Evolutionary conservation across 2,888 invertebrate species (phyloP), one percentile per base, ranked within the genome.

Genomic region (Ormyrus rosae): DNA sequence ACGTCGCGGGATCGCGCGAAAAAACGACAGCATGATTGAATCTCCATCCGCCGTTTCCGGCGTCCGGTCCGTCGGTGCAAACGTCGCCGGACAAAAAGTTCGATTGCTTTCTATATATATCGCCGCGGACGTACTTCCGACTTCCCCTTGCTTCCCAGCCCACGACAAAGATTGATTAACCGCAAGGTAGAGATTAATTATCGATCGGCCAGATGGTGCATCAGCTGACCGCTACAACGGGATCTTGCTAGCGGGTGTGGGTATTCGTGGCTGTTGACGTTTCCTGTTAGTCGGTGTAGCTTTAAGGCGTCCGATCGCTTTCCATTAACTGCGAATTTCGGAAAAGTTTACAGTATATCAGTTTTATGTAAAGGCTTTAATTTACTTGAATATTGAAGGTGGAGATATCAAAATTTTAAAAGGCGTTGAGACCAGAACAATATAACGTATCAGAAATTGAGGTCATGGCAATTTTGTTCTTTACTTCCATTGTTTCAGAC

Each of bases 101-200:
- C 34, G 53, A 53, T 67, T 53, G 55, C 68, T 55, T 53, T 53
- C 45, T 68, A 34, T 5, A 7, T 73, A 55, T 73, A 45, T 64
- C 48, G 51, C 71, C 8, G 11, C 60, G 50, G 19, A 63, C 11
- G 9, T 19, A 10, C 11, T n/a, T 46, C 46, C 10, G 46, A 11
- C 13, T 13, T 34, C 69, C 48, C 56, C 6, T 65, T 46, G 56
- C n/a, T 45, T 0, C 10, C 51, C n/a, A n/a, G 10, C 58, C 6
- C 6, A 46, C 13, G 81, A 81, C 77, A 58, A 77, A 77, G 81
- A 81, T 77, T 70, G 71, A 81, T 81, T 63, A 77, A 77, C 72
- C 69, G 58, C 58, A 53, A 58, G 67, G 67, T 13, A 55, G 72
- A 81, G 77, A 81, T 81, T 81, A 81, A 81, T 81, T 81, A 81